Percentiles rank a stretch among this genome's conserved stretches.
Evolutionary conservation across 2,888 invertebrate species (phyloP).

Genomic region (Microctonus brassicae): DNA sequence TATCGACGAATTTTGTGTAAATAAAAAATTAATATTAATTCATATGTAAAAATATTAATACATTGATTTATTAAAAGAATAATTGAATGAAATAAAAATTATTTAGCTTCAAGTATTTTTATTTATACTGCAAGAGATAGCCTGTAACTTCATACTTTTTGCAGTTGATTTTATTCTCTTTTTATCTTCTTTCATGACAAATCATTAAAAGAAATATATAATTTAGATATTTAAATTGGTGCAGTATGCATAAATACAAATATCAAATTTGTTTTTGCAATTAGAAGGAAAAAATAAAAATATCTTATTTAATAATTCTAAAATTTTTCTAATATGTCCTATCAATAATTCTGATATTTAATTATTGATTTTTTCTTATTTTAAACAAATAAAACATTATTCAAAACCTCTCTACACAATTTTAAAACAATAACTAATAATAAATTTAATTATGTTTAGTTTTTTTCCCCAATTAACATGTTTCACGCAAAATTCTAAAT

Average conservation of each 20-base stretch:
- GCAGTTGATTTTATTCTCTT: not conserved
- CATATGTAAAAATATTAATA: no score
- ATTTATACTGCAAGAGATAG: not conserved
- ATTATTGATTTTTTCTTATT: not conserved
- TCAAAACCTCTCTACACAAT: not conserved
- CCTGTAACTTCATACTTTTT: conserved; percentile 15
- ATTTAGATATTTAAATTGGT: not conserved
- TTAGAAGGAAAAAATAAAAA: not conserved
- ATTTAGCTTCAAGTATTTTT: not conserved
- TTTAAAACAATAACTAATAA: not conserved
- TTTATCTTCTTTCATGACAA: not conserved
- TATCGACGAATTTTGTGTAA: conserved; percentile 36
- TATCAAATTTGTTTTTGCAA: not conserved
- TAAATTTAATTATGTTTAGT: no score
- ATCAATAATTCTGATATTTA: not conserved
- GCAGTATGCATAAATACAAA: not conserved
- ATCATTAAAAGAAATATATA: not conserved
- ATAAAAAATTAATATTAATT: not conserved
- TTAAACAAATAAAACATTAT: not conserved
- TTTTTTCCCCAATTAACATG: not conserved
- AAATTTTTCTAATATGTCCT: not conserved
- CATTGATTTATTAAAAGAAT: not conserved
- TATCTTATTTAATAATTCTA: not conserved
- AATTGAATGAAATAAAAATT: not conserved
- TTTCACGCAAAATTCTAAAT: not conserved